phyloP scores from a whole-genome alignment of 1,140 invertebrate species.

The Chelonus insularis region DNA sequence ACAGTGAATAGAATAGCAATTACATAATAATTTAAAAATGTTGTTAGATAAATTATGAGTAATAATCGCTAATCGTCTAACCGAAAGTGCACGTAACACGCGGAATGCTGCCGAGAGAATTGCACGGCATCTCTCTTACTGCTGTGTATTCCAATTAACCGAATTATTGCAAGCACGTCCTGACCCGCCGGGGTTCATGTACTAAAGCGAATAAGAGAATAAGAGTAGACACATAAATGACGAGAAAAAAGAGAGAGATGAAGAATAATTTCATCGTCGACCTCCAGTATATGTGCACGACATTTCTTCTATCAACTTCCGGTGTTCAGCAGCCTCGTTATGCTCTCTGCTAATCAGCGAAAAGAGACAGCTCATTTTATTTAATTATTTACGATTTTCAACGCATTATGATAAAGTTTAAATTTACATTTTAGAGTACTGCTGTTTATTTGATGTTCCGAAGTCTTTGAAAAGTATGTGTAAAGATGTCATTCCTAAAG shows the following conservation, averaged over 20 bases:
- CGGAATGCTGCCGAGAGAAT: slow-evolving; percentile 35
- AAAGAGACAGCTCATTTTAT: background rate
- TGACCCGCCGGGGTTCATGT: slow-evolving; percentile 21
- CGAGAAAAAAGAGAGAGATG: slow-evolving; percentile 5
- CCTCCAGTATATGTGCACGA: slow-evolving; percentile 23
- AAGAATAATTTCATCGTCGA: slow-evolving; percentile 35
- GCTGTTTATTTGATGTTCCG: too few species aligned
- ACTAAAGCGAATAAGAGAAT: slow-evolving; percentile 9
- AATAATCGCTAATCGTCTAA: background rate
- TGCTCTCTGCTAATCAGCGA: background rate
- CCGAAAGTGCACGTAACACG: slow-evolving; percentile 16
- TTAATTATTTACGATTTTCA: background rate
- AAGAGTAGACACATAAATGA: background rate
- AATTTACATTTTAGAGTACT: too few species aligned
- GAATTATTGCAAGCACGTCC: slow-evolving; percentile 42
- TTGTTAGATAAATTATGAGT: too few species aligned
- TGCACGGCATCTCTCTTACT: slow-evolving; percentile 35
- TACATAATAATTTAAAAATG: too few species aligned
- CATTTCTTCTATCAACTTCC: slow-evolving; percentile 43
- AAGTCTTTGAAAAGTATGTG: too few species aligned
- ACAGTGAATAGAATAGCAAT: too few species aligned
- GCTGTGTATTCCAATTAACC: slow-evolving; percentile 47
- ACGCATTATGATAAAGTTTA: too few species aligned
- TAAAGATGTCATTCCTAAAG: too few species aligned
- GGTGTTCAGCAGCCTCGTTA: slow-evolving; percentile 31